These are phyloP conservation scores for Anarsia innoxiella DNA, from an alignment of 2,888 invertebrate genomes.

Conservation along the genomic window DNA sequence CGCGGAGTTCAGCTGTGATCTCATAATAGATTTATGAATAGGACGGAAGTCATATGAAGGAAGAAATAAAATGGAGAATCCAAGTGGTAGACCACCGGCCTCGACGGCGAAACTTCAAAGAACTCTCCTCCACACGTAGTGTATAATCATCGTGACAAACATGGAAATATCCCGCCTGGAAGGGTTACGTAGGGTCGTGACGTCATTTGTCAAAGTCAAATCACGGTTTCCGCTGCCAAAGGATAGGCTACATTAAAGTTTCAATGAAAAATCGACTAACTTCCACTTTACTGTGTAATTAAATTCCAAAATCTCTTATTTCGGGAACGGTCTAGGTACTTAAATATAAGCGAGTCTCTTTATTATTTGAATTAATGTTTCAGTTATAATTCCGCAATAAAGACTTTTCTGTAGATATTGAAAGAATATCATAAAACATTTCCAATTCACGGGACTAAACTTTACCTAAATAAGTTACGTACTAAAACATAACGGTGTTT, in stretches of 20 bases:
- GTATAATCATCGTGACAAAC: conserved; percentile 56
- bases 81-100: conserved; percentile 61
- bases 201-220: conserved; percentile 41
- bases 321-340: no score
- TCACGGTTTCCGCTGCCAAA: conserved; percentile 18
- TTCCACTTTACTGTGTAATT: background rate
- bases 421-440: no score
- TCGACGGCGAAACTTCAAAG: conserved; percentile 60
- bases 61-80: conserved; percentile 51
- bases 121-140: conserved; percentile 26
- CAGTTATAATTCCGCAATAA: no score
- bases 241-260: conserved; percentile 7
- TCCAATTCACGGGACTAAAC: no score
- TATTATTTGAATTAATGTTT: no score
- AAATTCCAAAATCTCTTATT: no score
- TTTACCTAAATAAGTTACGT: no score
- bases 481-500: no score
- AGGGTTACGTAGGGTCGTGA: conserved; percentile 34
- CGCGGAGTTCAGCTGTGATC: conserved; percentile 44
- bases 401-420: no score
- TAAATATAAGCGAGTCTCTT: no score
- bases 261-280: conserved; percentile 5
- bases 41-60: conserved; percentile 56
- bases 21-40: conserved; percentile 49
- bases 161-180: conserved; percentile 31